Evolutionary conservation across 2,888 invertebrate species (phyloP), one percentile per base, ranked within the genome.

Genomic region (Petrophora chlorosata): DNA sequence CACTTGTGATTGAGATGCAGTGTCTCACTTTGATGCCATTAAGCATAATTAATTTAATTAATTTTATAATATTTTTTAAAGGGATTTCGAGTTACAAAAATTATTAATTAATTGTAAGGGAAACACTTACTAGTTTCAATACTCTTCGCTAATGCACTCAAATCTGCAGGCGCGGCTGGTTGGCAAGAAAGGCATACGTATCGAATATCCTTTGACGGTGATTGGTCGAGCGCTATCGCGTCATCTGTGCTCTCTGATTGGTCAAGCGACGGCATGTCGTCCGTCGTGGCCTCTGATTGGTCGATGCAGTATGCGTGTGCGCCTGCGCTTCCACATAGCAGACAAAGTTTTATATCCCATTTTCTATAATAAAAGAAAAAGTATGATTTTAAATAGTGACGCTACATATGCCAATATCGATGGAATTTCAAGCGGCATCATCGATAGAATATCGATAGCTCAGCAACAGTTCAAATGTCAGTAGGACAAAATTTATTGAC

Each of bases 301-400:
- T 23, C 46, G 3, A 59, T 35, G 38, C 82, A 85, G 0, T 43
- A 58, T 0, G 33, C 45, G 60, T 89, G 88, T 1, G 57, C 58
- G 2, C 82, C 85, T 2, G 60, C 56, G 2, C 80, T 75, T 5
- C 89, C 89, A 63, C 89, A 89, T 1, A 87, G 69, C 0, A 87
- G 56, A 48, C 89, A 89, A 8, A 81, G 56, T 17, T 65, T 67
- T 1, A 89, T 68, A 15, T 79, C 78, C 87, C 88, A 89, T 0
- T 53, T 12, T 0, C 88, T 89, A 70, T n/a, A n/a, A n/a, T n/a
- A 0, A 48, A 49, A 45, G 12, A 30, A 9, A 3, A 41, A 23
- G 32, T 17, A 9, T 25, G 7, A 26, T 25, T 1, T 19, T 35
- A 19, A 19, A 5, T 12, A 2, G 0, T 23, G 2, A 13, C 0